Conservation (phyloP, 2,888 invertebrate species). For the Halictus quadricinctus region DNA sequence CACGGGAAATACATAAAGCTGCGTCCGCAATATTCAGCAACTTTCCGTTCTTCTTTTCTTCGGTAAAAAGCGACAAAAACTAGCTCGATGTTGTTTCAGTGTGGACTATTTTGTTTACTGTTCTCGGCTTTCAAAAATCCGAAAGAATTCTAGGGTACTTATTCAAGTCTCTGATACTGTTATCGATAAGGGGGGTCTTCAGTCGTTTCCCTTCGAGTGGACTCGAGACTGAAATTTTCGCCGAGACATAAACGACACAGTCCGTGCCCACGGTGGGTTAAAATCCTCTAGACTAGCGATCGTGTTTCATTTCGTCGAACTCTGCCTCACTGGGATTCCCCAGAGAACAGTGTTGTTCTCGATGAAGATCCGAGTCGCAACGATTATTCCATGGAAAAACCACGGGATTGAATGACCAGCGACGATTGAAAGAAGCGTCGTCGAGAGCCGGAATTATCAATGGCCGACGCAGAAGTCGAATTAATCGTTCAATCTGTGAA, state of each 20-base stretch:
- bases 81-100: no score
- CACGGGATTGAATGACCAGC: not conserved
- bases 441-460: not conserved
- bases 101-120: no score
- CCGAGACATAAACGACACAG: no score
- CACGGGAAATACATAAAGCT: no score
- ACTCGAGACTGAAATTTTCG: not conserved
- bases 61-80: no score
- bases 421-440: not conserved
- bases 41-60: no score
- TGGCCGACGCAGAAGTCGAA: not conserved
- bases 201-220: not conserved
- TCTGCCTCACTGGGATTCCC: not conserved
- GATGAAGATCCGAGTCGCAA: not conserved
- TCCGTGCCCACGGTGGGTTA: not conserved
- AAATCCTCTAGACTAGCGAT: not conserved
- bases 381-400: not conserved
- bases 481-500: constrained; percentile 2
- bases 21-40: no score
- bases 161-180: no score
- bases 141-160: no score
- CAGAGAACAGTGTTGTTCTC: not conserved
- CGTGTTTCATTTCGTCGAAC: not conserved
- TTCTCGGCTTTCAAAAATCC: no score
- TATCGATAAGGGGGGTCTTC: no score